Conservation (phyloP, 2,797 vertebrate species). For the Mus minutoides region DNA sequence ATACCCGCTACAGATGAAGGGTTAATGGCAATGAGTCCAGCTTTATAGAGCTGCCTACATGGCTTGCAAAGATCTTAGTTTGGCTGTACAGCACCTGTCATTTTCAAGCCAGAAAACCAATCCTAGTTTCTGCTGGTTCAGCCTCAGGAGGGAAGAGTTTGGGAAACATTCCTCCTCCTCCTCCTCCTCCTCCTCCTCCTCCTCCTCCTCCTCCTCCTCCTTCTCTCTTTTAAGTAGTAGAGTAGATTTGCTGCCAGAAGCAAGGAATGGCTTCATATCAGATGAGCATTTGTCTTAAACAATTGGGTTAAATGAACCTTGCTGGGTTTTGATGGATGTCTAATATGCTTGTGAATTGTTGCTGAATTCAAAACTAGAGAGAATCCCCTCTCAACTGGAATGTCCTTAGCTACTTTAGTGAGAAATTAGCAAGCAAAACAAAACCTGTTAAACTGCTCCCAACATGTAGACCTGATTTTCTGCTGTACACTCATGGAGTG, state of each 20-base stretch:
- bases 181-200: background rate
- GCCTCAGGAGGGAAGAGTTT: background rate
- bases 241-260: constrained; percentile 55
- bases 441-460: background rate
- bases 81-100: background rate
- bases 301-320: constrained; percentile 61
- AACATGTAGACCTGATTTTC: background rate
- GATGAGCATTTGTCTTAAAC: constrained; percentile 55
- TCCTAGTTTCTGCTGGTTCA: constrained; percentile 21
- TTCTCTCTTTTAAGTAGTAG: background rate
- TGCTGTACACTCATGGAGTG: background rate
- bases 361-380: constrained; percentile 22
- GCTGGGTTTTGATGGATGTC: constrained; percentile 56
- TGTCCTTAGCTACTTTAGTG: background rate
- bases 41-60: background rate
- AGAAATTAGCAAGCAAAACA: constrained; percentile 41
- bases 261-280: constrained; percentile 47
- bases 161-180: background rate
- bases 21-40: background rate
- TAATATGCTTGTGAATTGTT: background rate
- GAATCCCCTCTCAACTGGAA: background rate
- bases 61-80: constrained; percentile 42
- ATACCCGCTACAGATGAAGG: constrained; percentile 12
- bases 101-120: constrained; percentile 59
- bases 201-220: background rate